These are phyloP conservation scores for Euplexia lucipara DNA, from an alignment of 2,888 invertebrate species.

Conservation along the genomic window DNA sequence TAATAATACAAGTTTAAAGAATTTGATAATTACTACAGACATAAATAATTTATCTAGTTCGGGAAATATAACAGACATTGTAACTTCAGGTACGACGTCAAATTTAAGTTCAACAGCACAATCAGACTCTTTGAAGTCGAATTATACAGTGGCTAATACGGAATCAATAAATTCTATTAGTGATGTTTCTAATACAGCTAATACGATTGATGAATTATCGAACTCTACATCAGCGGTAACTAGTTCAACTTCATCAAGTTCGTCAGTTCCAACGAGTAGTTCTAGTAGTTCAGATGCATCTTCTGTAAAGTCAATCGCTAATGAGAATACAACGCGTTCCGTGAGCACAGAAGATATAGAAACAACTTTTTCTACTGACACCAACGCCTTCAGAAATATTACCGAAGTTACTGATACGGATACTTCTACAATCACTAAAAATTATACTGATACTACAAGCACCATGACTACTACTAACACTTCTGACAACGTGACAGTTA, in stretches of 20 bases:
- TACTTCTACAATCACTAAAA: constrained; percentile 33
- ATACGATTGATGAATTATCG: constrained; percentile 43
- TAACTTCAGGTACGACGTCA: constrained; percentile 11
- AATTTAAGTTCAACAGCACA: constrained; percentile 47
- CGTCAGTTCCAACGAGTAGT: constrained; percentile 31
- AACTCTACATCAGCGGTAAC: constrained; percentile 30
- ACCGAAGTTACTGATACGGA: constrained; percentile 45
- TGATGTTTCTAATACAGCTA: constrained; percentile 35
- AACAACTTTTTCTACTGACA: constrained; percentile 43
- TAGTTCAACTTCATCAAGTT: constrained; percentile 30
- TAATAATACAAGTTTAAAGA: constrained; percentile 31
- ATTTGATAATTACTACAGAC: not conserved
- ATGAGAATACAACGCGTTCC: constrained; percentile 20
- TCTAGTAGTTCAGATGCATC: constrained; percentile 31
- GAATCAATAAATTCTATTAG: constrained; percentile 15
- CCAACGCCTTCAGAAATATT: constrained; percentile 32
- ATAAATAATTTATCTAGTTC: constrained; percentile 22
- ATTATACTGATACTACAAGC: constrained; percentile 39
- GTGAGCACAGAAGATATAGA: constrained; percentile 35
- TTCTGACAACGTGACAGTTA: constrained; percentile 41
- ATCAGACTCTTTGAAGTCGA: constrained; percentile 27
- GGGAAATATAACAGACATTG: constrained; percentile 35
- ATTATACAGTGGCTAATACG: constrained; percentile 4
- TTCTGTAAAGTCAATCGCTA: constrained; percentile 34
- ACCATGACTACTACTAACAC: constrained; percentile 30